Base-by-base conservation (phyloP, 2,113 vertebrate species). In the Phasianus colchicus region DNA sequence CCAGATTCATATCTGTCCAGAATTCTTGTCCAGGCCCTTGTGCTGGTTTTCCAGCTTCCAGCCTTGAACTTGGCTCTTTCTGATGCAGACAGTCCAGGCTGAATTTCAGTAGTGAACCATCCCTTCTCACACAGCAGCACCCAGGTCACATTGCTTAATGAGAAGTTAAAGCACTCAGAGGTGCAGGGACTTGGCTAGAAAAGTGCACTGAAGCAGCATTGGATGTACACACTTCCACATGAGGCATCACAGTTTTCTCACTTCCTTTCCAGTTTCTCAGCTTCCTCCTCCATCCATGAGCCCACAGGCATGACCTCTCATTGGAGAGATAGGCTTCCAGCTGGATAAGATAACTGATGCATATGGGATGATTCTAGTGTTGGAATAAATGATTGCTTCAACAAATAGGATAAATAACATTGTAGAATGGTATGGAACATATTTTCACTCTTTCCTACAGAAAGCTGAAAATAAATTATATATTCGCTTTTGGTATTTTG, bases 151-250 rank as follows among this genome's bases (percentile, higher is more conserved):
- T 34, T n/a, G 34, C 13, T 54, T 29, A 54, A 54, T 34, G 47
- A 47, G 32, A 47, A 67, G 32, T 11, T 67, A 67, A 22, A 32
- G 32, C 13, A 66, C 21, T 66, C 27, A 66, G 43, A 34, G 12
- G 17, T 71, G 67, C 16, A 50, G 47, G 34, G 19, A 25, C 47
- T 52, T 71, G 47, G 18, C 47, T 17, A 38, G 15, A 55, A 69
- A 77, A 76, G 8, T 5, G 13, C 15, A 13, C 21, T 52, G 32
- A 47, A 47, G 32, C 6, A 30, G 6, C 40, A 47, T 19, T 57
- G 55, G 11, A n/a, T 18, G 6, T 19, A 20, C 30, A 57, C 0
- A 0, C 3, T 82, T 74, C 32, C 9, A 12, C 0, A 1, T 9
- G 10, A 73, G 19, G 25, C 19, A 61, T 8, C 3, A 4, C 34